A percentile compares a stretch with the other conserved stretches of the same genome.
Conservation (phyloP, 1,140 invertebrate species). For the Nasonia longicornis region DNA sequence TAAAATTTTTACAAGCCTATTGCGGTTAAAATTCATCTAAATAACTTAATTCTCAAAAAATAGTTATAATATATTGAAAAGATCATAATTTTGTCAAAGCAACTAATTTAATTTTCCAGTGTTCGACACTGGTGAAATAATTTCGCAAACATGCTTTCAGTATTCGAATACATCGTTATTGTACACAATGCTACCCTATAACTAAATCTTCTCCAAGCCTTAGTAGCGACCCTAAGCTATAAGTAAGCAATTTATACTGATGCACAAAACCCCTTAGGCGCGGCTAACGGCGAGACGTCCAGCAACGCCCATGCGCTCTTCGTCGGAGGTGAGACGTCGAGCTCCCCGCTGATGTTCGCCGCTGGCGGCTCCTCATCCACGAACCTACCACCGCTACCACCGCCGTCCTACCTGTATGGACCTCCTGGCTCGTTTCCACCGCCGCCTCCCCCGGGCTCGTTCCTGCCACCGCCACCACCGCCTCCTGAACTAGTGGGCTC, state of each 20-base stretch:
- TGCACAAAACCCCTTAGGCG: neutral
- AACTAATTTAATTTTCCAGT: no score
- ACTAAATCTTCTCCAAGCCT: neutral
- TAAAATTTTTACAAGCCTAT: no score
- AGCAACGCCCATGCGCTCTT: conserved; percentile 64
- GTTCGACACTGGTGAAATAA: no score
- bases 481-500: conserved; percentile 42
- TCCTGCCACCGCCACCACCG: conserved; percentile 53
- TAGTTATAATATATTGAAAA: no score
- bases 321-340: conserved; percentile 67
- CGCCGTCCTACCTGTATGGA: conserved; percentile 68
- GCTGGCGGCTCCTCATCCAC: conserved; percentile 54
- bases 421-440: conserved; percentile 62
- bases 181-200: no score
- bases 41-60: no score
- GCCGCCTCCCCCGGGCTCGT: conserved; percentile 50
- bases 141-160: no score
- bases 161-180: no score
- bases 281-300: conserved; percentile 62
- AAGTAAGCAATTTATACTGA: neutral
- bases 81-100: no score
- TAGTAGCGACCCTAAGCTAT: neutral
- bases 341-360: conserved; percentile 68
- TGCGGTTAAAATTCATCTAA: no score
- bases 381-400: conserved; percentile 65